These are phyloP conservation scores for Epinephelus malabaricus DNA, from an alignment of 2,797 vertebrate genomes.

Conservation along the genomic window DNA sequence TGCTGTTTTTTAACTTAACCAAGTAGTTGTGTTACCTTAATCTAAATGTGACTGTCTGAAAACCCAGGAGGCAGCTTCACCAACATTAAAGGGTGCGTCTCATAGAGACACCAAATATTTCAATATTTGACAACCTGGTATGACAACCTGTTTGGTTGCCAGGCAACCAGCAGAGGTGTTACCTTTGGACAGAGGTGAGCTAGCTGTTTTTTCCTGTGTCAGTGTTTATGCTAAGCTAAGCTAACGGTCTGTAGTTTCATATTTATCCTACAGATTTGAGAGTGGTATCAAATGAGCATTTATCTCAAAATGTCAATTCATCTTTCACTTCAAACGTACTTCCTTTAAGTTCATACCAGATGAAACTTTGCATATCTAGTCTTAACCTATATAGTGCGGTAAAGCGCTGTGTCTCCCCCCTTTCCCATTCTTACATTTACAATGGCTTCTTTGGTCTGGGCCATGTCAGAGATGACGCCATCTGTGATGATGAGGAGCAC, in stretches of 20 bases:
- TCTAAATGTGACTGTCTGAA: too few relatives aligned
- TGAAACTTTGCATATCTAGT: not conserved
- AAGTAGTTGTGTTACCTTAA: too few relatives aligned
- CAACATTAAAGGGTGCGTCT: too few relatives aligned
- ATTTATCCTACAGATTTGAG: too few relatives aligned
- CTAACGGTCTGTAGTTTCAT: not conserved
- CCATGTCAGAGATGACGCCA: constrained; percentile 97
- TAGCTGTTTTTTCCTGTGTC: not conserved
- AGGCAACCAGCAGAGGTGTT: not conserved
- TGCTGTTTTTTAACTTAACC: too few relatives aligned
- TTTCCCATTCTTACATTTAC: constrained; percentile 90
- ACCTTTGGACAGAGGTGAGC: not conserved
- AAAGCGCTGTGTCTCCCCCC: not conserved
- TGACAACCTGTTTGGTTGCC: not conserved
- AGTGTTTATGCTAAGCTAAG: not conserved
- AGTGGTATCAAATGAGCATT: not conserved
- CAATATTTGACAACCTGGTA: too few relatives aligned
- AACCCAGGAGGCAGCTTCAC: too few relatives aligned
- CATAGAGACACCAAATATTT: too few relatives aligned
- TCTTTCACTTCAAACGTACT: constrained; percentile 10
- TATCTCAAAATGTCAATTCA: not conserved
- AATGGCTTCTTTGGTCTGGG: constrained; percentile 98
- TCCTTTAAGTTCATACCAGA: not conserved
- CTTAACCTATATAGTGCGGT: not conserved
- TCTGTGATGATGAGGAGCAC: constrained; percentile 98